Conservation (phyloP, 1,140 invertebrate genomes). For the Ceratina japonica region DNA sequence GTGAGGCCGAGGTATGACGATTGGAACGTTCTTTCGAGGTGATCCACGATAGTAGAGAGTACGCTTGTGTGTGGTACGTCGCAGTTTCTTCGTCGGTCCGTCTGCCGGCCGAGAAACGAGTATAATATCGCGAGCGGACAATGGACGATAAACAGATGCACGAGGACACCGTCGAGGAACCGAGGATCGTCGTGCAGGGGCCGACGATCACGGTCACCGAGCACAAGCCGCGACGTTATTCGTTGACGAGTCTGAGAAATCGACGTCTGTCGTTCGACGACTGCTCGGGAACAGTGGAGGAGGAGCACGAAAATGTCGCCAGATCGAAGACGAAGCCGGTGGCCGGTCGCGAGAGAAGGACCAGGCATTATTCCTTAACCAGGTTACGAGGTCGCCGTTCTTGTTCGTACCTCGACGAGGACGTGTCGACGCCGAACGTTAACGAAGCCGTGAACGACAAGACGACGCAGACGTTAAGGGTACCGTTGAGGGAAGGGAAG, state of each 20-base stretch:
- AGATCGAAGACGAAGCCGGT: slow-evolving; percentile 9
- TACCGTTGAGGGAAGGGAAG: slow-evolving; percentile 29
- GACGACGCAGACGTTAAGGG: slow-evolving; percentile 23
- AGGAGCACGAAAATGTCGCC: slow-evolving; percentile 5
- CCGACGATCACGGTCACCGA: background rate
- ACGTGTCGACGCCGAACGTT: background rate
- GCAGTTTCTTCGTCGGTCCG: slow-evolving; percentile 30
- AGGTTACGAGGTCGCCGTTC: slow-evolving; percentile 28
- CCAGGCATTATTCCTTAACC: slow-evolving; percentile 25
- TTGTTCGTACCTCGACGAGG: slow-evolving; percentile 1
- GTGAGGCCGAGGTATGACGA: slow-evolving; percentile 45
- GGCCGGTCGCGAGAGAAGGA: slow-evolving; percentile 9
- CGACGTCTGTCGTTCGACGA: slow-evolving; percentile 23
- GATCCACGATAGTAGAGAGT: slow-evolving; percentile 35
- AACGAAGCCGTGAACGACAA: slow-evolving; percentile 22
- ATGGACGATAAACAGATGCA: slow-evolving; percentile 13
- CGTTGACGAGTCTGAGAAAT: slow-evolving; percentile 35
- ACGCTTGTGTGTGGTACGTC: slow-evolving; percentile 27
- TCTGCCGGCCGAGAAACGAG: background rate
- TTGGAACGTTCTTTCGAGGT: slow-evolving; percentile 46
- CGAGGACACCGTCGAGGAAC: background rate
- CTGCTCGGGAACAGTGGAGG: background rate
- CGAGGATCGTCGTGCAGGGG: background rate
- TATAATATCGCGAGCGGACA: background rate
- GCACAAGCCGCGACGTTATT: slow-evolving; percentile 5